A percentile compares a stretch with the other conserved stretches of the same genome.
These are phyloP conservation scores for Staurois parvus DNA, from an alignment of 2,797 vertebrate species.

Conservation along the genomic window DNA sequence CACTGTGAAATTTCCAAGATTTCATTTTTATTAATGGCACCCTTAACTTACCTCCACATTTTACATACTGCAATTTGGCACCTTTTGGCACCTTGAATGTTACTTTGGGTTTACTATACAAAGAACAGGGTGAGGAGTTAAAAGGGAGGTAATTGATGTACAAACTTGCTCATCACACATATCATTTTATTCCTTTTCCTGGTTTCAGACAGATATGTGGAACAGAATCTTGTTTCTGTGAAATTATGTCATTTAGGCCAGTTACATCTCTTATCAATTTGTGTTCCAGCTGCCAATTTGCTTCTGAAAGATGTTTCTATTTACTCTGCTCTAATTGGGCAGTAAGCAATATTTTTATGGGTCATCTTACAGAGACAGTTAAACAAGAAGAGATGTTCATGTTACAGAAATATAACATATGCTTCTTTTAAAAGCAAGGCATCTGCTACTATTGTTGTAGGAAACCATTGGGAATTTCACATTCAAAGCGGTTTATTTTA, in stretches of 20 bases:
- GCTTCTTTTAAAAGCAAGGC: conserved; percentile 20
- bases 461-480: conserved; percentile 4
- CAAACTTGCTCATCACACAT: not conserved
- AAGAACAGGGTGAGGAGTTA: not conserved
- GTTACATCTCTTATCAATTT: conserved; percentile 31
- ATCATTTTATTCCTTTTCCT: not conserved
- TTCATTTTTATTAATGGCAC: too few species aligned
- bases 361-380: conserved; percentile 40
- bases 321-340: conserved; percentile 41
- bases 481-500: conserved; percentile 10
- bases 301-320: conserved; percentile 21
- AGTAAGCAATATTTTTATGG: conserved; percentile 47
- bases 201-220: not conserved
- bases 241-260: conserved; percentile 20
- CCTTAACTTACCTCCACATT: too few species aligned
- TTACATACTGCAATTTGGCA: not conserved
- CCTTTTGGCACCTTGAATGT: not conserved
- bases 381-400: conserved; percentile 34
- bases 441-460: conserved; percentile 4
- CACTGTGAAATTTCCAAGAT: too few species aligned
- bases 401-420: conserved; percentile 43
- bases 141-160: not conserved
- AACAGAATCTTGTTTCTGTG: not conserved
- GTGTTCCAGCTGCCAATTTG: conserved; percentile 43
- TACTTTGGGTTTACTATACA: not conserved